A percentile compares a stretch with the other conserved stretches of the same genome.
These are phyloP conservation scores for Harmothoe impar DNA, from an alignment of 2,888 invertebrate species.

Conservation along the genomic window DNA sequence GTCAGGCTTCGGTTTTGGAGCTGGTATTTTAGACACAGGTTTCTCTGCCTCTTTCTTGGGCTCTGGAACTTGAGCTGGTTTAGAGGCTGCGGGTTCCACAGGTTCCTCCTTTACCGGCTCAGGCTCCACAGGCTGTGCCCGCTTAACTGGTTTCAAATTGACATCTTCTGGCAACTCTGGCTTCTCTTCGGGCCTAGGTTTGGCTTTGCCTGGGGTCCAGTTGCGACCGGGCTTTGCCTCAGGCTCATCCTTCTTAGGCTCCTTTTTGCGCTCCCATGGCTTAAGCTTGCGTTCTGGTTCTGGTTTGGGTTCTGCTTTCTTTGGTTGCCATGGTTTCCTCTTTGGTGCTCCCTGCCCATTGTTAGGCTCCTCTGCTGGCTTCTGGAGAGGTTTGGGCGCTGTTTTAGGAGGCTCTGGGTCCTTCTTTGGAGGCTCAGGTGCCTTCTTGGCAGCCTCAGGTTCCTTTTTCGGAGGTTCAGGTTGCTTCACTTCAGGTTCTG, in stretches of 20 bases:
- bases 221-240: conserved; percentile 10
- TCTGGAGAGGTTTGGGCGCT: conserved; percentile 4
- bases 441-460: conserved; percentile 22
- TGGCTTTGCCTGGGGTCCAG: conserved; percentile 23
- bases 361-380: conserved; percentile 31
- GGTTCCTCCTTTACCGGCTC: conserved; percentile 22
- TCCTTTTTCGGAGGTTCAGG: background rate
- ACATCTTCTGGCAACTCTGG: conserved; percentile 41
- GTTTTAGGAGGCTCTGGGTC: conserved; percentile 38
- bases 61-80: background rate
- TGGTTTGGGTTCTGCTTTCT: conserved; percentile 35
- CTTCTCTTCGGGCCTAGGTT: conserved; percentile 7
- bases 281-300: conserved; percentile 21
- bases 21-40: background rate
- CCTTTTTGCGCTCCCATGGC: conserved; percentile 2
- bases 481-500: conserved; percentile 20
- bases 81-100: background rate
- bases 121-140: background rate
- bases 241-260: conserved; percentile 29
- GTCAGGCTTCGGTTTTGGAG: background rate
- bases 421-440: conserved; percentile 7
- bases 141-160: conserved; percentile 21
- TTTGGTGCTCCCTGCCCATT: background rate
- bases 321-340: conserved; percentile 6
- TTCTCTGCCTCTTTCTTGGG: conserved; percentile 9